Base-by-base conservation (phyloP, 2,113 vertebrate genomes). In the Hydrochoerus hydrochaeris region DNA sequence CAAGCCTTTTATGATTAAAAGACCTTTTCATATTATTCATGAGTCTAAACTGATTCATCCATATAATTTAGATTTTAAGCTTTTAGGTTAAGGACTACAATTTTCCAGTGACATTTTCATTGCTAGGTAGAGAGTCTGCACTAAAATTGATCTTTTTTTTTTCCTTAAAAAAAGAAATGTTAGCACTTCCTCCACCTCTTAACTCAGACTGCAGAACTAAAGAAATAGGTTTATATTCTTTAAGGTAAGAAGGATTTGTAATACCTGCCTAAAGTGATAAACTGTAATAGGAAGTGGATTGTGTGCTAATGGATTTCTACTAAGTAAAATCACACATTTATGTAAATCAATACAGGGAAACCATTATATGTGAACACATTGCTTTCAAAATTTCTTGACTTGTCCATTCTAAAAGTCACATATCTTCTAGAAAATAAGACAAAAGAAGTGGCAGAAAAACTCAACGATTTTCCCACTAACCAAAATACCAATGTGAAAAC, bases 11-110 rank as follows among this genome's bases (percentile, higher is more conserved):
- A 94, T 0, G 32, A 95, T 93, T 94, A 88, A 96, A 96, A 96
- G 88, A 86, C 83, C 85, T 96, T 96, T 98, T 91, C 95, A 75
- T 96, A 91, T 97, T 96, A 96, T 96, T 96, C 93, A 93, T 95
- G 93, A 97, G 35, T 84, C 91, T 96, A 88, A 95, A 97, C 71
- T 84, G 83, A 95, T 94, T 97, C 93, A 90, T 95, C 93, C 88
- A 71, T 88, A 94, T 94, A 93, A 96, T 95, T 92, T 91, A 91
- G 91, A 96, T 93, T 94, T 94, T 96, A 96, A 94, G 95, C 96
- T 96, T 98, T 91, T 94, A 92, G 85, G 95, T 97, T 94, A 97
- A 97, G 78, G 83, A 94, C 95, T 91, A 96, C 91, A 93, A 88
- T 96, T 96, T 96, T 67, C 88, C 63, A 65, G 67, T 93, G 96